phyloP scores from a whole-genome alignment of 2,113 vertebrate genomes.

The Alethe castanea region DNA sequence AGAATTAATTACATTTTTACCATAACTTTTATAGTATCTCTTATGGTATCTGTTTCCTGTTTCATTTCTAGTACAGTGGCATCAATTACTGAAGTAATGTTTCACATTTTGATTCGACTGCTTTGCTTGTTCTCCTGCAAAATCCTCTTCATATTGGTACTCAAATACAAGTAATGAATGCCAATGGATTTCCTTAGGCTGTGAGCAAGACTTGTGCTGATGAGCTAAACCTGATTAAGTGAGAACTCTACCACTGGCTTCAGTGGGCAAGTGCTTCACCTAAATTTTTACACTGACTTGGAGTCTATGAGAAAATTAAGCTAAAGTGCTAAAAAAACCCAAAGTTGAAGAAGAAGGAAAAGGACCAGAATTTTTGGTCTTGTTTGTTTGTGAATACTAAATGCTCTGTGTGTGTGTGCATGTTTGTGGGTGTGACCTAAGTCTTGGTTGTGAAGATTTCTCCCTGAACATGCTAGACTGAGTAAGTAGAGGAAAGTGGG shows the following conservation, averaged over 20 bases:
- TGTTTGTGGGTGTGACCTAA: not conserved
- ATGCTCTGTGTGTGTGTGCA: fast-evolving
- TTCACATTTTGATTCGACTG: not conserved
- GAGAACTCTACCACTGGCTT: not conserved
- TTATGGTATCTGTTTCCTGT: not conserved
- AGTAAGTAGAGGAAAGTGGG: not conserved
- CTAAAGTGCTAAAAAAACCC: not conserved
- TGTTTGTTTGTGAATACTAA: not conserved
- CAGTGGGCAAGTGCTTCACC: not conserved
- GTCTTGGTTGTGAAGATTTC: not conserved
- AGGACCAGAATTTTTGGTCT: not conserved
- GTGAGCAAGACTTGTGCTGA: not conserved
- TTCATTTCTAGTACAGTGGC: not conserved
- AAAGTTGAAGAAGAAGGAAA: not conserved
- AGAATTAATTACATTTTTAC: not conserved
- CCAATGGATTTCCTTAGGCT: not conserved
- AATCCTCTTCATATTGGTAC: not conserved
- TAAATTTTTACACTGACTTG: not conserved
- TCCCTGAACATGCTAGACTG: not conserved
- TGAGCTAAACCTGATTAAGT: not conserved
- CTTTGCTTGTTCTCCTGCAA: not conserved
- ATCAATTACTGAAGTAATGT: not conserved
- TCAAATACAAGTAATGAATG: not conserved
- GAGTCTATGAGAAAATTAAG: not conserved
- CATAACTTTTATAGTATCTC: not conserved